Percentiles rank a stretch among this genome's conserved stretches.
These are phyloP conservation scores for Fabriciana adippe DNA, from an alignment of 2,888 invertebrate species.

Conservation along the genomic window DNA sequence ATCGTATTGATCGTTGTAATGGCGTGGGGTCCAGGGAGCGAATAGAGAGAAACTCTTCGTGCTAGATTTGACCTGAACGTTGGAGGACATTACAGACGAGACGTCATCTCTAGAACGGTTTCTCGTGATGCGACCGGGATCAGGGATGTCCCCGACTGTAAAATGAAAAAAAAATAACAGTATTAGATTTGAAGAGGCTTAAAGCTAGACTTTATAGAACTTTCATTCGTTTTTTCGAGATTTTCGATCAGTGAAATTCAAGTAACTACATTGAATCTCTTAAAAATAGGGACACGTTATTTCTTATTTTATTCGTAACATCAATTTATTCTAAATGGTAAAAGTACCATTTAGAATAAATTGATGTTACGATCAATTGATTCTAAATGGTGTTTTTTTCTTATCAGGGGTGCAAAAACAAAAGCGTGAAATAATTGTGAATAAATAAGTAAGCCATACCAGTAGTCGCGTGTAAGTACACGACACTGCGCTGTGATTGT, in stretches of 20 bases:
- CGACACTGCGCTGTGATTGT: constrained; percentile 91
- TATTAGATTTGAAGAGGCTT: neutral
- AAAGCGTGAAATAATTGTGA: too few relatives aligned
- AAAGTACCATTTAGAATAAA: too few relatives aligned
- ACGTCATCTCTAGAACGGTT: constrained; percentile 89
- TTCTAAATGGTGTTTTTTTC: too few relatives aligned
- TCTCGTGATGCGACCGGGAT: constrained; percentile 83
- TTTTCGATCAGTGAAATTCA: neutral
- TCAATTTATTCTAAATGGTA: neutral
- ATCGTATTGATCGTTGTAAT: constrained; percentile 87
- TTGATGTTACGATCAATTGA: too few relatives aligned
- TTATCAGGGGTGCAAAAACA: too few relatives aligned
- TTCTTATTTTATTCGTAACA: neutral
- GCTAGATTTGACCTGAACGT: constrained; percentile 86
- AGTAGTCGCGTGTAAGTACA: constrained; percentile 92
- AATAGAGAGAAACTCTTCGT: constrained; percentile 91
- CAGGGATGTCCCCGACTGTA: constrained; percentile 91
- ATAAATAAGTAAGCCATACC: constrained; percentile 63
- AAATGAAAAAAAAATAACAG: constrained; percentile 29
- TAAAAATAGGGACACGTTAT: neutral
- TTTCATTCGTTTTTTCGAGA: too few relatives aligned
- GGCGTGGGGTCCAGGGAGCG: constrained; percentile 92
- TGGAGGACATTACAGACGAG: constrained; percentile 84
- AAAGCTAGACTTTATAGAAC: too few relatives aligned
- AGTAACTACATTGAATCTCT: neutral